Base-by-base conservation (phyloP, 1,140 invertebrate genomes). In the Trichonephila clavata region DNA sequence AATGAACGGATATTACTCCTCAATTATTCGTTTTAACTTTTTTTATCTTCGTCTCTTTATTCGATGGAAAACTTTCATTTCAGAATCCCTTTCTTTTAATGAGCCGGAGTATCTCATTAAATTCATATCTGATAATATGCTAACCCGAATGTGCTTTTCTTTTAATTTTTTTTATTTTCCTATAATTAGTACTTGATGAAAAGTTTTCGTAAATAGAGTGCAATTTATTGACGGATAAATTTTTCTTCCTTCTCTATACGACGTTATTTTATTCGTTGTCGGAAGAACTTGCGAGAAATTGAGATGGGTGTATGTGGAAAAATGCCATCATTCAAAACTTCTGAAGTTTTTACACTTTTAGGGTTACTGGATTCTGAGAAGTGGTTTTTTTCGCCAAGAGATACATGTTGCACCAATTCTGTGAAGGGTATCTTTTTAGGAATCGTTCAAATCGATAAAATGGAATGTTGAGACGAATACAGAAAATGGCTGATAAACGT, bases 171-270 rank as follows among this genome's bases (percentile, higher is more conserved):
- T 68, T 68, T 68, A n/a, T 68, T 24, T 68, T 27, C 10, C n/a
- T 24, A 18, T 77, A 77, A 77, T 77, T 77, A 77, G 71, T 18
- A 32, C 20, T 77, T 77, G 27, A 77, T 77, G 71, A 77, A 77
- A 77, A 77, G 71, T 77, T 77, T 77, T 39, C 71, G 18, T 18
- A 16, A 32, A 77, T 39, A 32, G 27, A 7, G 71, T 77, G 24
- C 24, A 32, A 77, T 77, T 77, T 77, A 77, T 77, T 39, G 27
- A 16, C 13, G 27, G 71, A 39, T 77, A 77, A 39, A 77, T 77
- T 77, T 32, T 39, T 32, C 27, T 18, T 16, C 32, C 71, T 8
- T 7, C 16, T 77, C 7, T 32, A 39, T 39, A 18, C 27, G 71
- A 32, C 71, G 32, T 13, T 77, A 77, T 18, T 77, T 77, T 77